Conservation (phyloP, 2,797 vertebrate species). For the Phalanger gymnotis region DNA sequence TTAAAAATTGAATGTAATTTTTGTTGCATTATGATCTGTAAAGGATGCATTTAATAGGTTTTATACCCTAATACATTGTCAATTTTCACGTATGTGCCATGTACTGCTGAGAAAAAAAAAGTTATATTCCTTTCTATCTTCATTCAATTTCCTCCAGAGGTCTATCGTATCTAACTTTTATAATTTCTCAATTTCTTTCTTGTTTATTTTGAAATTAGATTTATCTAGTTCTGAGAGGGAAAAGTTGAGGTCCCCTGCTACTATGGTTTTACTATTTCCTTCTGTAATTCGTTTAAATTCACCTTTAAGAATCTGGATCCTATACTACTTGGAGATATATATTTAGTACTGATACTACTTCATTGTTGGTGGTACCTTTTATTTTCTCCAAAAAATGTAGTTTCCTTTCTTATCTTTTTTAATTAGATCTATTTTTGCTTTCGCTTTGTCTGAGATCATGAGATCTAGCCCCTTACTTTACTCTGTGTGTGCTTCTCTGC, state of each 20-base stretch:
- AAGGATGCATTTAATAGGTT: neutral
- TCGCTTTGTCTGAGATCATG: neutral
- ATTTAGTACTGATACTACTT: neutral
- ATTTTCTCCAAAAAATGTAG: neutral
- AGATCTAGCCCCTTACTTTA: neutral
- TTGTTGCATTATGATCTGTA: neutral
- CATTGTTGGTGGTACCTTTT: neutral
- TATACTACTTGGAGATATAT: neutral
- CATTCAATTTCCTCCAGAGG: neutral
- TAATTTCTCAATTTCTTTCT: neutral
- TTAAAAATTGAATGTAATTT: neutral
- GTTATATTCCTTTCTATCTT: neutral
- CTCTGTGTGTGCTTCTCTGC: neutral
- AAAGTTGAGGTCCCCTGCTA: neutral
- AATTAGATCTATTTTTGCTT: neutral
- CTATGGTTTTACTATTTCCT: neutral
- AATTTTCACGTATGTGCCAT: neutral
- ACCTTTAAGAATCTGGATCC: neutral
- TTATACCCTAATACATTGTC: neutral
- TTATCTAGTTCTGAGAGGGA: neutral
- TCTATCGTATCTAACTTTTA: neutral
- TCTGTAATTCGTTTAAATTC: neutral
- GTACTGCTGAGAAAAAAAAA: neutral
- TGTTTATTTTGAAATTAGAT: neutral
- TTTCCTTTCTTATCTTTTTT: neutral